Base-by-base conservation (phyloP, 2,888 invertebrate genomes). In the Eupeodes latifasciatus region DNA sequence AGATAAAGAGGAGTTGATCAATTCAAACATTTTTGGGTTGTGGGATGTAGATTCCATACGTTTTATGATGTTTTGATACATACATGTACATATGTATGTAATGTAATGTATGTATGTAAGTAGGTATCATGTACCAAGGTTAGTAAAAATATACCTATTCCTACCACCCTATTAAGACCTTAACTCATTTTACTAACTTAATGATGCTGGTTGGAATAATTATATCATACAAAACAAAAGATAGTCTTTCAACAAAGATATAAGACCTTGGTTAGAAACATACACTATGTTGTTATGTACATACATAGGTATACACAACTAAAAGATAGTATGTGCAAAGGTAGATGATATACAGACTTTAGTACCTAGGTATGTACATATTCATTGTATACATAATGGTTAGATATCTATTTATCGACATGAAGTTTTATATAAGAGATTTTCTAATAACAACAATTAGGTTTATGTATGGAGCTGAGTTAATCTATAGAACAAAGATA, bases 1-100 rank as follows among this genome's bases (percentile, higher is more conserved):
- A 71, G 71, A 55, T 71, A 71, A 27, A 71, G 71, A 19, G 55
- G 40, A 19, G 40, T 71, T 71, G 71, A 55, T 40, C 71, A 19
- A 53, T 69, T 55, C 3, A 55, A 55, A 49, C 16, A 71, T 71
- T 14, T 40, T 55, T 71, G 53, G 51, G 12, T 55, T 71, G 40
- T 44, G 40, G 69, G 71, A 11, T 36, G 19, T 14, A 19, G 40
- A 6, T 55, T 40, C 44, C 55, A 40, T 71, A 71, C 55, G 27
- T 69, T 69, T 69, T 55, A 55, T 40, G 69, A 16, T 16, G 67
- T 36, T 69, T 69, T 69, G n/a, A 27, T 27, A 27, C 19, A 36
- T 40, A 6, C 10, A 53, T 49, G 69, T 27, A 64, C 19, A 40
- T 40, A 40, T 40, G 40, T 16, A 64, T 47, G 12, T 40, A 49